Evolutionary conservation across 2,888 invertebrate genomes (phyloP).

Genomic region (Scotopteryx bipunctaria): DNA sequence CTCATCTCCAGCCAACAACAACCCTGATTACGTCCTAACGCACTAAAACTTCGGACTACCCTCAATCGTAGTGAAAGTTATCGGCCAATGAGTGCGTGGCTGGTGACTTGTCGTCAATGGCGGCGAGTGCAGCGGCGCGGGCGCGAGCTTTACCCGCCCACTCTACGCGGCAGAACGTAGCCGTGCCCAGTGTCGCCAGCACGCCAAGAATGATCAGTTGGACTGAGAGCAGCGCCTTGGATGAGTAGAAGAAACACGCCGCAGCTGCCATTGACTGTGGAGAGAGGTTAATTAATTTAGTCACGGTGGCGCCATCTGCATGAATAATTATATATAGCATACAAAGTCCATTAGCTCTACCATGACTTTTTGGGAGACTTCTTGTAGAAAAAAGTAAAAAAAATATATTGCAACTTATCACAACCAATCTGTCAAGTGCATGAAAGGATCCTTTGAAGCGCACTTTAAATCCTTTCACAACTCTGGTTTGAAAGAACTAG

Average conservation of each 20-base stretch:
- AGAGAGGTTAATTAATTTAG: too few relatives aligned
- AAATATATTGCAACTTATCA: too few relatives aligned
- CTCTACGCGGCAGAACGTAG: constrained; percentile 91
- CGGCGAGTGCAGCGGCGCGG: constrained; percentile 54
- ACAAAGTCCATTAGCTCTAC: too few relatives aligned
- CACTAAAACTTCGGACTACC: background rate
- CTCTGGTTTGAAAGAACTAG: too few relatives aligned
- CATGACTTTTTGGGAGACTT: too few relatives aligned
- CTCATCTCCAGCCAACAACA: background rate
- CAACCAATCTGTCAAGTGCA: too few relatives aligned
- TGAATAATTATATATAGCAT: too few relatives aligned
- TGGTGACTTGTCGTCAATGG: constrained; percentile 61
- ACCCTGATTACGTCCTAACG: too few relatives aligned
- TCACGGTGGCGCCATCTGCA: too few relatives aligned
- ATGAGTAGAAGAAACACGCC: constrained; percentile 92
- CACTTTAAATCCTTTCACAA: too few relatives aligned
- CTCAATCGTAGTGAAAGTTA: constrained; percentile 72
- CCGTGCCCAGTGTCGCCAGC: constrained; percentile 89
- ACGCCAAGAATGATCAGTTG: constrained; percentile 89
- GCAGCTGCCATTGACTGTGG: constrained; percentile 92
- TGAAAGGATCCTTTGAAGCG: too few relatives aligned
- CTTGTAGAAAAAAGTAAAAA: too few relatives aligned
- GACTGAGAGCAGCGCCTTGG: constrained; percentile 86
- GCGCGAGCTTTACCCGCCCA: constrained; percentile 75
- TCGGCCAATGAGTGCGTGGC: constrained; percentile 67